A percentile compares a stretch with the other conserved stretches of the same genome.
phyloP scores from a whole-genome alignment of 1,140 invertebrate genomes.

The Drosophila sturtevanti region DNA sequence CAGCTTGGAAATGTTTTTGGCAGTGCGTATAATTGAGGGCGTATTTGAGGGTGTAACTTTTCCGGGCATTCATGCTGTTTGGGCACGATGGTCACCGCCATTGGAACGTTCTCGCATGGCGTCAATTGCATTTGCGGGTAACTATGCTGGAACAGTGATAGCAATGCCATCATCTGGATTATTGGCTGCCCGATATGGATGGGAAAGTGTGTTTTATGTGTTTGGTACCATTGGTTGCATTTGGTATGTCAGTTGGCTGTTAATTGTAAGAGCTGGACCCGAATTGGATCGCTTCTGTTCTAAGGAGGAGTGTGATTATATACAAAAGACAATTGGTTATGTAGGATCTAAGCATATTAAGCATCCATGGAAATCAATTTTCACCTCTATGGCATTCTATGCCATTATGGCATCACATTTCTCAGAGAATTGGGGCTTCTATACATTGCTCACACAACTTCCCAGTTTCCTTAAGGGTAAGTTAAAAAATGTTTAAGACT shows the following conservation, averaged over 20 bases:
- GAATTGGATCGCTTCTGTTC: slow-evolving; percentile 90
- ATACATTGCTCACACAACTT: slow-evolving; percentile 94
- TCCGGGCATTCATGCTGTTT: slow-evolving; percentile 94
- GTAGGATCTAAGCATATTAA: slow-evolving; percentile 82
- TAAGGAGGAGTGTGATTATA: slow-evolving; percentile 90
- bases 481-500: not conserved
- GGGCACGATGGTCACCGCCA: slow-evolving; percentile 94
- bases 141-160: slow-evolving; percentile 92
- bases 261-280: slow-evolving; percentile 89
- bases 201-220: slow-evolving; percentile 94
- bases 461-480: slow-evolving; percentile 95
- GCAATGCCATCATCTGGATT: slow-evolving; percentile 90
- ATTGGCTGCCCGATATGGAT: slow-evolving; percentile 89
- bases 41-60: slow-evolving; percentile 96
- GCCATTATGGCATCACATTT: slow-evolving; percentile 95
- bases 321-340: slow-evolving; percentile 84
- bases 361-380: slow-evolving; percentile 91
- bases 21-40: slow-evolving; percentile 92
- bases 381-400: slow-evolving; percentile 93
- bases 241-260: slow-evolving; percentile 89
- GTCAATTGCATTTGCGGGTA: slow-evolving; percentile 91
- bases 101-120: slow-evolving; percentile 90
- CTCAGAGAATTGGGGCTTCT: slow-evolving; percentile 98
- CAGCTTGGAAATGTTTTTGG: slow-evolving; percentile 88
- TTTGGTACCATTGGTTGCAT: slow-evolving; percentile 90